These are phyloP conservation scores for Chaenocephalus aceratus DNA, from an alignment of 2,113 vertebrate species.

Conservation along the genomic window DNA sequence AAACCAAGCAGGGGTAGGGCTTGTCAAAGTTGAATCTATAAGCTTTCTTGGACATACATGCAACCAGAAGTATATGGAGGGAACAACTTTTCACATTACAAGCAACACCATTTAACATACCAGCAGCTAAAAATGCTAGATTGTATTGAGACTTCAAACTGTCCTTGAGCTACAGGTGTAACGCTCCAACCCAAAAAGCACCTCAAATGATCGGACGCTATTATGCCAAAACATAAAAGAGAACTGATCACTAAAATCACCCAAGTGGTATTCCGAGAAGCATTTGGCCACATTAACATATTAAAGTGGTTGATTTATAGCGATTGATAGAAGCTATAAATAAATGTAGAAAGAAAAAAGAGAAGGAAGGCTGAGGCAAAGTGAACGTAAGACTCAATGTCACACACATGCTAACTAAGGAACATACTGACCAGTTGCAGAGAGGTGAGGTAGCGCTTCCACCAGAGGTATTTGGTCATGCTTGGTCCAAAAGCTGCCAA, in stretches of 20 bases:
- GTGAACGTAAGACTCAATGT: neutral
- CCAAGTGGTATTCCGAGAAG: neutral
- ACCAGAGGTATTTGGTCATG: conserved; percentile 82
- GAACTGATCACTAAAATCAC: neutral
- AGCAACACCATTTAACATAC: neutral
- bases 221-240: neutral
- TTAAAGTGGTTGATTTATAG: conserved; percentile 1
- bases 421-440: conserved; percentile 84
- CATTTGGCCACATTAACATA: conserved; percentile 1
- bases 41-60: neutral
- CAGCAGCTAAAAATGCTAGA: neutral
- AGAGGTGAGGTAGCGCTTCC: conserved; percentile 84
- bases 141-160: neutral
- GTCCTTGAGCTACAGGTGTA: neutral
- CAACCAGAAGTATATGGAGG: neutral
- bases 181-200: neutral
- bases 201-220: neutral
- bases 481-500: conserved; percentile 79
- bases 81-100: neutral
- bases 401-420: neutral
- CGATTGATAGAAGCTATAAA: neutral
- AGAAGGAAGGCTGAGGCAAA: neutral
- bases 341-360: neutral
- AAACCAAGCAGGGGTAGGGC: conserved; percentile 29
- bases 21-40: conserved; percentile 3